Evolutionary conservation across 2,888 invertebrate genomes (phyloP), one percentile per base, ranked within the genome.

Genomic region (Tetragonula carbonaria): DNA sequence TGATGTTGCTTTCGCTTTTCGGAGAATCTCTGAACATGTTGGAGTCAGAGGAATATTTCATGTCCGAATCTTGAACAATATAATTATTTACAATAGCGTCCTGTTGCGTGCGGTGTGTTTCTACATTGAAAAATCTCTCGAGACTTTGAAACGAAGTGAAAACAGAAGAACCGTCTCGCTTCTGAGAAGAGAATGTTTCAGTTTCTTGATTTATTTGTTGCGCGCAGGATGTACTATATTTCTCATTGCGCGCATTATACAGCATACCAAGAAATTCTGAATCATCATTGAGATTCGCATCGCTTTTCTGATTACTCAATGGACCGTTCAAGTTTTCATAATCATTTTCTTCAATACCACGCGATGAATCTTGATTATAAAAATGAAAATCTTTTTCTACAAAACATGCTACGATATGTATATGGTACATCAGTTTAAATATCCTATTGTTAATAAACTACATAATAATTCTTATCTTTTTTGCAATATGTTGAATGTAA

Each of bases 61-160:
- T 50, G 5, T 73, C 75, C 2, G 82, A 79, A 0, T 87, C 87
- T 14, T 78, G 53, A 65, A 87, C 62, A 50, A 84, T 33, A 23
- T 14, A 2, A 11, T 23, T 65, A 1, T 45, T 14, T 16, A n/a
- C 8, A 38, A 16, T 13, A 21, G 2, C 6, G 33, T 53, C 53
- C 4, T 38, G 50, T 21, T 23, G 13, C 1, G 16, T 4, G 0
- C 4, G 16, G 28, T 2, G 28, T 28, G 11, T 11, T 63, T 77
- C 2, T 2, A 8, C 38, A 14, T n/a, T 14, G 2, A 33, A 33
- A 50, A 33, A 28, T 63, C 62, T 67, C 33, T 57, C 51, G 51
- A 38, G 45, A 45, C 23, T 80, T 63, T 38, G 45, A 14, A 28
- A 28, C 11, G 67, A 67, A 8, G 0, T 4, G 21, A 51, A 62